Evolutionary conservation across 2,797 vertebrate species (phyloP), one percentile per base, ranked within the genome.

Genomic region (Arnoldichthys spilopterus): DNA sequence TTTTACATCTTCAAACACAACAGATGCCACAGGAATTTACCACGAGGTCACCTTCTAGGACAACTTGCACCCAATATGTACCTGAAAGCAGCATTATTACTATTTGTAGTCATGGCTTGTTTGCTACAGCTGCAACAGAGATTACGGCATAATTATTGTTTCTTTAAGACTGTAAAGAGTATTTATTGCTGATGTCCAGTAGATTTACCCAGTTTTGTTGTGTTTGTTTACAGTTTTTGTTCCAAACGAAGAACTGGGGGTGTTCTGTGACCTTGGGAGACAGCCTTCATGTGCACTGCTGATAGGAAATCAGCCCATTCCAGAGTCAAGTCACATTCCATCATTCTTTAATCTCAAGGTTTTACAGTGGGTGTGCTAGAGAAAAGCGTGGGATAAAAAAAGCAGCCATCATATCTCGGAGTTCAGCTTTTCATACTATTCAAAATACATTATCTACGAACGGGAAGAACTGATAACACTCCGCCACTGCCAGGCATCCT

Each of bases 391-490:
- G 56, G 45, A 74, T 26, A 59, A 73, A 8, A 2, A 49, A 16
- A n/a, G 18, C 15, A 1, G 20, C 22, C 53, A 6, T 18, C 45
- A 22, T 79, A 53, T 62, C 40, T 61, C 43, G n/a, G 8, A 62
- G 63, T 6, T 58, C 26, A 18, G 58, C 13, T 32, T 59, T 26
- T 66, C 68, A 72, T 47, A 49, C 77, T 56, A 26, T 73, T 66
- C 20, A 34, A 34, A 67, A 67, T 49, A 59, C 51, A 64, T 72
- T 43, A 72, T 78, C 62, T 73, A 47, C 20, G 22, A 61, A 20
- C 51, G 69, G 63, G 71, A 79, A 72, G 37, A 67, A 5, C 26
- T 47, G 64, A 80, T 53, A 74, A 37, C 71, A 26, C 11, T 56
- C 61, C 32, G 20, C 47, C 45, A 67, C 51, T 30, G 62, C 28